Evolutionary conservation across 1,140 invertebrate species (phyloP).

Genomic region (Chymomyza costata): DNA sequence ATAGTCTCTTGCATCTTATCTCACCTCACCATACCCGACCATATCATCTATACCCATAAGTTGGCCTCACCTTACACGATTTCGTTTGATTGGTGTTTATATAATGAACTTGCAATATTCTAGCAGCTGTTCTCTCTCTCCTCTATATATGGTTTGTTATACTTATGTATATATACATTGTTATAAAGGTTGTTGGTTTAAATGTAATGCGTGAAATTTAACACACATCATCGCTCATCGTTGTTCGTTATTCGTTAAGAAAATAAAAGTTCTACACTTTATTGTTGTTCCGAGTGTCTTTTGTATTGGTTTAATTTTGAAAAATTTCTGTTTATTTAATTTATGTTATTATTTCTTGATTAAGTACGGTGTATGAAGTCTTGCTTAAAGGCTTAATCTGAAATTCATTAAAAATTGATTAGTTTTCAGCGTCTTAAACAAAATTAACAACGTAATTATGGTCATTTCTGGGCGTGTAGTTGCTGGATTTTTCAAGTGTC

Average conservation of each 20-base stretch:
- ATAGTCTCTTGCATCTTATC: conserved; percentile 41
- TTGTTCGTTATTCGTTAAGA: conserved; percentile 27
- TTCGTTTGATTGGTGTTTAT: conserved; percentile 67
- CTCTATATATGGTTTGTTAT: too few species aligned
- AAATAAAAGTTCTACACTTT: conserved; percentile 50
- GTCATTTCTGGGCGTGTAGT: conserved; percentile 5
- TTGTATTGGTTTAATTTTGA: conserved; percentile 34
- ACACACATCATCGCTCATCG: conserved; percentile 50
- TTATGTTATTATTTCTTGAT: conserved; percentile 72
- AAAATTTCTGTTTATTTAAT: conserved; percentile 69
- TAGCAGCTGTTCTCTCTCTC: conserved; percentile 38
- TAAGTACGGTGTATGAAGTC: conserved; percentile 33
- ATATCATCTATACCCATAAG: too few species aligned
- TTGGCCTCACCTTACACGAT: too few species aligned
- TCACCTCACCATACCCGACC: background rate
- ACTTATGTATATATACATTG: too few species aligned
- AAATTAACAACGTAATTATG: conserved; percentile 43
- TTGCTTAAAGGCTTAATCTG: conserved; percentile 27
- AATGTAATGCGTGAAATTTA: conserved; percentile 66
- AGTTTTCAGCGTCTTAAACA: conserved; percentile 31
- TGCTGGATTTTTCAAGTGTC: too few species aligned
- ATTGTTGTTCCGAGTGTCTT: conserved; percentile 1
- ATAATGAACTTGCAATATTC: conserved; percentile 72
- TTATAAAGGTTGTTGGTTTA: conserved; percentile 28
- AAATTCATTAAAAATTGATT: conserved; percentile 62